phyloP scores from a whole-genome alignment of 53 echinoderm and acorn worm species.

The Antedon mediterranea region DNA sequence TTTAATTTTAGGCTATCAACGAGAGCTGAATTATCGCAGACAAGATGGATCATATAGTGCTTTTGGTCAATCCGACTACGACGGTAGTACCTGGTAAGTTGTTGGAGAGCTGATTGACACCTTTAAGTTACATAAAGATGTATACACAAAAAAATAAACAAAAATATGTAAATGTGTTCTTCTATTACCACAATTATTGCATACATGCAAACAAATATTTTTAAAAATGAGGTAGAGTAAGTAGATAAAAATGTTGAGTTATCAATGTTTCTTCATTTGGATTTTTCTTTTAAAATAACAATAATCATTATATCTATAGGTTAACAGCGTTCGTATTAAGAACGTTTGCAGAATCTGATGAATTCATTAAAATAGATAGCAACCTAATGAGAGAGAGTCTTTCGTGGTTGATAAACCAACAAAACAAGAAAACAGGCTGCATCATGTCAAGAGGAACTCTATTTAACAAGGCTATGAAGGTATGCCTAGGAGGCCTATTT shows the following conservation, averaged over 20 bases:
- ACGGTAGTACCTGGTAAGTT: slow-evolving; percentile 4
- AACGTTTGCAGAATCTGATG: neutral
- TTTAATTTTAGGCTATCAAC: slow-evolving; percentile 76
- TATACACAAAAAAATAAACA: no score
- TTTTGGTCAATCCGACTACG: slow-evolving; percentile 41
- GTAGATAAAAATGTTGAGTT: no score
- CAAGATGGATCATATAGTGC: slow-evolving; percentile 66
- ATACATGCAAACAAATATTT: no score
- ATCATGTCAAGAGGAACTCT: neutral
- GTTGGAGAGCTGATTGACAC: no score
- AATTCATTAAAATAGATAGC: neutral
- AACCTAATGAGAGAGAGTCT: neutral
- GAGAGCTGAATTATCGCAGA: slow-evolving; percentile 74
- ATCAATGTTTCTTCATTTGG: no score
- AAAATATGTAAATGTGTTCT: no score
- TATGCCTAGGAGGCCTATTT: neutral
- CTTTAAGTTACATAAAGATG: no score
- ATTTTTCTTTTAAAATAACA: no score
- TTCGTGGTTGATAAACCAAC: neutral
- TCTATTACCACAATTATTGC: no score
- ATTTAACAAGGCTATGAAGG: neutral
- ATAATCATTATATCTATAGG: neutral
- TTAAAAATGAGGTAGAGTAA: no score
- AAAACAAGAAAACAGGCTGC: neutral
- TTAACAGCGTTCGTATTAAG: neutral